A percentile compares a stretch with the other conserved stretches of the same genome.
Evolutionary conservation across 2,797 vertebrate species (phyloP).

Genomic region (Allobates femoralis): DNA sequence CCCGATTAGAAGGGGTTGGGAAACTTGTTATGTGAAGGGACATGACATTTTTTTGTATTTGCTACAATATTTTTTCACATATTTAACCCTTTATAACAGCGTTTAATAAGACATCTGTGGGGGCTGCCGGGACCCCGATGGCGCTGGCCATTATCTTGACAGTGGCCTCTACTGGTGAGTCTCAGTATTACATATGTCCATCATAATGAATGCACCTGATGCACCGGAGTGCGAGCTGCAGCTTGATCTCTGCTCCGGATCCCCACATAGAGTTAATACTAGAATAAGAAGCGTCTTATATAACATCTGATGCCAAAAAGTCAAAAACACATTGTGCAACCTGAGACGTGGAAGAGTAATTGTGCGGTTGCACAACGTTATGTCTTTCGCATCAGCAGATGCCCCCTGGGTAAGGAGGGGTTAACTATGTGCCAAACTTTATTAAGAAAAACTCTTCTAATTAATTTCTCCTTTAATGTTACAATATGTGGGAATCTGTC

Average conservation of each 20-base stretch:
- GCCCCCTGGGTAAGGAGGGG: background rate
- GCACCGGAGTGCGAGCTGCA: background rate
- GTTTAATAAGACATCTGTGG: too few species aligned
- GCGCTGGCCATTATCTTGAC: background rate
- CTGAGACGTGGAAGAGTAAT: background rate
- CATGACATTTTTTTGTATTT: too few species aligned
- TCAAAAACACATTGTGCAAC: background rate
- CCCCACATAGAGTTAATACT: background rate
- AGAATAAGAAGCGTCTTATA: background rate
- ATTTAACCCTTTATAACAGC: too few species aligned
- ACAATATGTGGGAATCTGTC: background rate
- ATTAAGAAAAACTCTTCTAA: constrained; percentile 2
- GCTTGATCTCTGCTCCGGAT: too few species aligned
- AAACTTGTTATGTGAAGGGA: too few species aligned
- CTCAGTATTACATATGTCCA: background rate
- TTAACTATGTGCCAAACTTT: background rate
- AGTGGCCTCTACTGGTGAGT: background rate
- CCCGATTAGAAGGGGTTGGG: too few species aligned
- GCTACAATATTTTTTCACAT: background rate
- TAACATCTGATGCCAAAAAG: background rate
- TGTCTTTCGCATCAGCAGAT: background rate
- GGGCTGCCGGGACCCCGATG: background rate
- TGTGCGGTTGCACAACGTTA: background rate
- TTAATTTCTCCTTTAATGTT: too few species aligned
- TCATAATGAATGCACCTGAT: background rate